Evolutionary conservation across 1,140 invertebrate genomes (phyloP), one percentile per base, ranked within the genome.

Genomic region (Mactra quadrangularis): DNA sequence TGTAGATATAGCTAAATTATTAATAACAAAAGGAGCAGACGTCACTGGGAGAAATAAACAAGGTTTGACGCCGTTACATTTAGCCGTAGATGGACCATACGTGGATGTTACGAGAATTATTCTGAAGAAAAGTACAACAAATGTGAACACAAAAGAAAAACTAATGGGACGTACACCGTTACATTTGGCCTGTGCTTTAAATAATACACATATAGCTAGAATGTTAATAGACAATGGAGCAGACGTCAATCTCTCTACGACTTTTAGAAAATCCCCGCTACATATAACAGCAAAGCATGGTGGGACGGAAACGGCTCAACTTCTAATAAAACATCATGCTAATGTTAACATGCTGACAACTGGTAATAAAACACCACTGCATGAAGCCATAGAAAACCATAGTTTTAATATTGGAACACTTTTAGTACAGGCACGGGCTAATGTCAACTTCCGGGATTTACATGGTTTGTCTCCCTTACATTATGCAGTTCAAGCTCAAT

Each of bases 191-290:
- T 90, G 89, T 86, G 78, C 77, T 17, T 78, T 82, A 22, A 87
- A 85, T 53, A 70, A 84, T 70, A 45, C 81, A 6, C 72, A 74
- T 6, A 85, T 90, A 35, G 96, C 95, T 19, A 94, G 94, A 62
- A 89, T 96, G 55, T 93, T 99, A 41, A 90, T 99, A 41, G 95
- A 96, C 55, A 95, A 96, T 89, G 97, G 97, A 27, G 97, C 97
- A 3, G 95, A 99, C 93, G 94, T 98, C 0, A 98, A 97, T 94
- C 96, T 97, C 19, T 92, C 94, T 71, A 97, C 97, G 55, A 95
- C 96, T 91, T 98, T 98, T 89, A 85, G 90, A 27, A 91, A 93
- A 31, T 92, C 93, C 41, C 90, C 93, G 19, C 87, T 94, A 22
- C 94, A 94, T 85, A 87, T 94, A 29, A 92, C 93, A 27, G 87